phyloP scores from a whole-genome alignment of 2,113 vertebrate genomes.

The Podarcis cretensis region DNA sequence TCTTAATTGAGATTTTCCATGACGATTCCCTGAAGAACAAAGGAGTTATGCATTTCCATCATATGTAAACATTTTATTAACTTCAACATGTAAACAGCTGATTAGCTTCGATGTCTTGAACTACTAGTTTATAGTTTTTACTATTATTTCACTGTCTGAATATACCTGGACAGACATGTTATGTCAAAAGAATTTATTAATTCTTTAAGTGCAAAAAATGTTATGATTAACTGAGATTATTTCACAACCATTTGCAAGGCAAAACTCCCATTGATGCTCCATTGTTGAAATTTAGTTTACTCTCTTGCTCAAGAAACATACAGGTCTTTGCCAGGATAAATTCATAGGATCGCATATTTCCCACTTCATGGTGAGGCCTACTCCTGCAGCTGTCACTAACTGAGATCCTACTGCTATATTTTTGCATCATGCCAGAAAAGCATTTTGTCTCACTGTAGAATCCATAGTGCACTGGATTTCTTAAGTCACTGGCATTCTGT shows the following conservation, averaged over 20 bases:
- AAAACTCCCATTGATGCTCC: background rate
- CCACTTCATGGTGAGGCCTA: background rate
- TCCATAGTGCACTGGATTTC: background rate
- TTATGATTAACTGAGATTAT: background rate
- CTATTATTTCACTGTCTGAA: background rate
- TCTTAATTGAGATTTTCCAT: background rate
- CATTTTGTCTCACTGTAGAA: background rate
- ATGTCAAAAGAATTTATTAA: conserved; percentile 27
- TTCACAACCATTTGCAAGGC: background rate
- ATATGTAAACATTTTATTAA: conserved; percentile 26
- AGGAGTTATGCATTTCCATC: background rate
- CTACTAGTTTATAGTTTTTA: conserved; percentile 19
- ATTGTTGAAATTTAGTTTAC: background rate
- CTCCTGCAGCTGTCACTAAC: background rate
- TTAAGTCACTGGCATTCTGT: background rate
- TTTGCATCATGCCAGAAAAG: background rate
- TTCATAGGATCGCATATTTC: background rate
- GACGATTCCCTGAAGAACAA: conserved; percentile 8
- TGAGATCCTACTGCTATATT: background rate
- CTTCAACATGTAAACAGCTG: background rate
- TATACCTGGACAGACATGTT: background rate
- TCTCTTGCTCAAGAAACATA: background rate
- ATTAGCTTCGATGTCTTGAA: conserved; percentile 30
- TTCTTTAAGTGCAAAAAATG: conserved; percentile 18
- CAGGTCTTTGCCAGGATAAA: background rate